Conservation (phyloP, 2,888 invertebrate species). For the Venusia cambrica region DNA sequence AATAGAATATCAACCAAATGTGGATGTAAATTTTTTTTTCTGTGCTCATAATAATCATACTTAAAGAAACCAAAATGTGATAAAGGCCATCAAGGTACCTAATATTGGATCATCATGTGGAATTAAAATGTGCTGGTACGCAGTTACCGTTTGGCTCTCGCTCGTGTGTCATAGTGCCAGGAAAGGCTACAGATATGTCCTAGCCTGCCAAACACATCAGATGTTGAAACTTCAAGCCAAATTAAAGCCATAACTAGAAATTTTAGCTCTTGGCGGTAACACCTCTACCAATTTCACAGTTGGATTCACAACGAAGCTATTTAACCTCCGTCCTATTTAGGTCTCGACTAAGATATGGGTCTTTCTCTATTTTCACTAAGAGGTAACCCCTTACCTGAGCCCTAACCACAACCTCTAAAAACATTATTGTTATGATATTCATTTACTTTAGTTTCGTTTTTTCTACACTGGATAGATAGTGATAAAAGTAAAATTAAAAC, state of each 20-base stretch:
- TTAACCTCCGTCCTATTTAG: slow-evolving; percentile 14
- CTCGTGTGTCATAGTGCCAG: slow-evolving; percentile 48
- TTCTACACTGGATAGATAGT: too few species aligned
- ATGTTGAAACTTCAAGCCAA: slow-evolving; percentile 52
- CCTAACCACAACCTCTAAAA: too few species aligned
- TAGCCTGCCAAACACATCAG: slow-evolving; percentile 54
- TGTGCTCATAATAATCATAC: too few species aligned
- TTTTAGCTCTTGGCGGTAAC: slow-evolving; percentile 46
- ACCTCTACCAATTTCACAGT: slow-evolving; percentile 26
- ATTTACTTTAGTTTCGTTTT: too few species aligned
- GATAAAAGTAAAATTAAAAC: too few species aligned
- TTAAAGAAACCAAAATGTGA: too few species aligned
- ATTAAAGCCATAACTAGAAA: slow-evolving; percentile 50
- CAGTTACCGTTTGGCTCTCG: slow-evolving; percentile 55
- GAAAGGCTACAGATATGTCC: slow-evolving; percentile 43
- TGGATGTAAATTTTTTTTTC: too few species aligned
- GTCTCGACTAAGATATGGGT: too few species aligned
- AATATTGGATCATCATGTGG: slow-evolving; percentile 42
- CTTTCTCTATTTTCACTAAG: too few species aligned
- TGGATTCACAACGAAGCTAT: slow-evolving; percentile 19
- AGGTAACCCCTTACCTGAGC: too few species aligned
- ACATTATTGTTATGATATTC: too few species aligned
- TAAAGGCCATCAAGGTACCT: slow-evolving; percentile 29
- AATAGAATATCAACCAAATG: too few species aligned
- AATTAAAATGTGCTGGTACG: slow-evolving; percentile 43